Evolutionary conservation across 2,113 vertebrate genomes (phyloP), one percentile per base, ranked within the genome.

Genomic region (Pseudorhombus dupliciocellatus): DNA sequence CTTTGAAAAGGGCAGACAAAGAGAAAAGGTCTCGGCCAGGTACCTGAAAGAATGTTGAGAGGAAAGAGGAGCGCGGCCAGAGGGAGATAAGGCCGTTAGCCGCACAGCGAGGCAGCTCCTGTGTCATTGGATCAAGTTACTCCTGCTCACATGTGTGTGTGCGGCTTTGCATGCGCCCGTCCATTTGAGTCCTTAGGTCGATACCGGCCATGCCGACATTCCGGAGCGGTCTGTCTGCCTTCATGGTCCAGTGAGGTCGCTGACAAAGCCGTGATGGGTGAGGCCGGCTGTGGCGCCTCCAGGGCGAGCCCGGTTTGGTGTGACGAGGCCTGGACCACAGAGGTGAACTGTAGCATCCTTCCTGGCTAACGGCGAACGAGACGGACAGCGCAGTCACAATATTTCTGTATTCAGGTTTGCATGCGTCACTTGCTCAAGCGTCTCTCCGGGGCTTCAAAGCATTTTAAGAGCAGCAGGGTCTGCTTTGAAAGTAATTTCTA

Each of bases 1-100:
- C 90, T 91, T 92, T 92, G 91, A 92, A 91, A 92, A 91, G 91
- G 89, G 83, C 90, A 91, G 80, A 91, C 88, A 91, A 92, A 91
- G 85, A 87, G 88, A 91, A 91, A 91, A 91, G 88, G 90, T 92
- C 91, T 89, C 69, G 65, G 87, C 91, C 88, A 92, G 90, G 91
- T 92, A 92, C 90, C 91, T 89, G 88, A 89, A 91, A 92, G 90
- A 92, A 92, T 91, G 90, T 88, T 76, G 85, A 90, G 90, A 91
- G 91, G 91, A 91, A 91, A 91, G 90, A 87, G 86, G 89, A 92
- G 89, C 85, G 67, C 86, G 79, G 90, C 83, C 86, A 88, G 75
- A 67, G 80, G 75, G 89, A 92, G 91, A 91, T 91, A 91, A 92
- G 89, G 88, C 88, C 88, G 85, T 90, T 89, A 92, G 88, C 88